A percentile compares a stretch with the other conserved stretches of the same genome.
Conservation (phyloP, 1,140 invertebrate genomes). For the Drosophila hydei region DNA sequence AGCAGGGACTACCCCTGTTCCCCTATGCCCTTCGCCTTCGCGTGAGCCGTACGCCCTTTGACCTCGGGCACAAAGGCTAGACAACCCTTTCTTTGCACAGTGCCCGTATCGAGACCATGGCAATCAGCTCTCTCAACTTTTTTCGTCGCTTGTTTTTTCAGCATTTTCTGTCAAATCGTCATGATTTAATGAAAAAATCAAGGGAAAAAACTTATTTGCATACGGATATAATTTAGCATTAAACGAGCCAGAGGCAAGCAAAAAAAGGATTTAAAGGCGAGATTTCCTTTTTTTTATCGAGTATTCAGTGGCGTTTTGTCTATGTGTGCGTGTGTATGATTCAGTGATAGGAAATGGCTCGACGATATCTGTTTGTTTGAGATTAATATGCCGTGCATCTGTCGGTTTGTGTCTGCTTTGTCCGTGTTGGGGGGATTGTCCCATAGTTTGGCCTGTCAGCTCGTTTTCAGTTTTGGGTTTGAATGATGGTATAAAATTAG, state of each 20-base stretch:
- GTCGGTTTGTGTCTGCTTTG: slow-evolving; percentile 60
- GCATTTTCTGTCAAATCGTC: slow-evolving; percentile 75
- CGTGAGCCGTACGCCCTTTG: slow-evolving; percentile 3
- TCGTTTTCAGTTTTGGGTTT: slow-evolving; percentile 54
- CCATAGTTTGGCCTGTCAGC: slow-evolving; percentile 64
- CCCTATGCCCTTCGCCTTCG: not conserved
- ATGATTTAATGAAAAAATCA: slow-evolving; percentile 83
- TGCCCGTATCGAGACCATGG: slow-evolving; percentile 47
- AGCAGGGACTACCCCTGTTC: not conserved
- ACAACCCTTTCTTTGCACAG: slow-evolving; percentile 56
- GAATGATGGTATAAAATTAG: slow-evolving; percentile 73
- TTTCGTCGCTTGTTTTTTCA: slow-evolving; percentile 32
- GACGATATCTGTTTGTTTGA: slow-evolving; percentile 78
- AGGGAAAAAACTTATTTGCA: slow-evolving; percentile 79
- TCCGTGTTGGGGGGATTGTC: slow-evolving; percentile 36
- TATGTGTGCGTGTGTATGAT: slow-evolving; percentile 36
- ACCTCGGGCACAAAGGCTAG: slow-evolving; percentile 32
- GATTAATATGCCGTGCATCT: slow-evolving; percentile 82
- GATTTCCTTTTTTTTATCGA: slow-evolving; percentile 59
- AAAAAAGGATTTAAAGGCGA: slow-evolving; percentile 71
- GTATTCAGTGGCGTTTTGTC: slow-evolving; percentile 32
- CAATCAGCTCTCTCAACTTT: slow-evolving; percentile 25
- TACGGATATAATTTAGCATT: slow-evolving; percentile 82
- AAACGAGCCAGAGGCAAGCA: slow-evolving; percentile 60
- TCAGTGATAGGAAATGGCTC: slow-evolving; percentile 67